Percentiles rank a stretch among this genome's conserved stretches.
Evolutionary conservation across 2,113 vertebrate genomes (phyloP).

Genomic region (Gambusia holbrooki): DNA sequence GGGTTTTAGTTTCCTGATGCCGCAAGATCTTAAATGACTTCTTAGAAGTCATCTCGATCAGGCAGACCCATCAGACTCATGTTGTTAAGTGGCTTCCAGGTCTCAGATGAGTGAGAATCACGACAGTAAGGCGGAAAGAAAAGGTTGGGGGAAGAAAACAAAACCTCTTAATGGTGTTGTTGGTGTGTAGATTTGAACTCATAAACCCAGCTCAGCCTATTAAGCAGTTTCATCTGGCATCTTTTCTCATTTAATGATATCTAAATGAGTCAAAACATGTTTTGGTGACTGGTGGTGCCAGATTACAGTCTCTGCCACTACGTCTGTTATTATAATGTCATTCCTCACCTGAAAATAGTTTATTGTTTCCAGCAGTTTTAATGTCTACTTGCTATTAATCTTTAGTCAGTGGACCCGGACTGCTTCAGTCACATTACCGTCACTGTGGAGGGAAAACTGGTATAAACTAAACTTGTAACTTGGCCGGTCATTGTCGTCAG

Average conservation of each 20-base stretch:
- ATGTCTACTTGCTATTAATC: too few relatives aligned
- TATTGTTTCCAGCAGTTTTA: background rate
- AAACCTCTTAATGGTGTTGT: background rate
- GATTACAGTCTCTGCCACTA: background rate
- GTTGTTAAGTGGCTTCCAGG: constrained; percentile 3
- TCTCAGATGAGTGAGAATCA: background rate
- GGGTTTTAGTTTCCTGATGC: constrained; percentile 15
- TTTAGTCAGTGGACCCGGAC: too few relatives aligned
- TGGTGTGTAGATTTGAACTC: too few relatives aligned
- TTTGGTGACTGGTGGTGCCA: background rate
- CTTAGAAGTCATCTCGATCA: background rate
- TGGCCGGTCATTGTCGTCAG: too few relatives aligned
- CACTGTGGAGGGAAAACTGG: background rate
- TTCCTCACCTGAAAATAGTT: background rate
- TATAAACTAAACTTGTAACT: background rate
- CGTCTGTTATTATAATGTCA: background rate
- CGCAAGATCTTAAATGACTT: background rate
- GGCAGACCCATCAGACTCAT: background rate
- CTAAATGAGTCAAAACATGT: background rate
- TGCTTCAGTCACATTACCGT: background rate
- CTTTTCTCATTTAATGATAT: background rate
- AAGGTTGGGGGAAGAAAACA: too few relatives aligned
- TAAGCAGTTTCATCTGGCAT: background rate
- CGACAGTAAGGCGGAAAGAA: background rate
- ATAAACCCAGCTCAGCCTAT: background rate